Percentiles rank a stretch among this genome's conserved stretches.
These are phyloP conservation scores for Furnarius figulus DNA, from an alignment of 2,113 vertebrate species.

Conservation along the genomic window DNA sequence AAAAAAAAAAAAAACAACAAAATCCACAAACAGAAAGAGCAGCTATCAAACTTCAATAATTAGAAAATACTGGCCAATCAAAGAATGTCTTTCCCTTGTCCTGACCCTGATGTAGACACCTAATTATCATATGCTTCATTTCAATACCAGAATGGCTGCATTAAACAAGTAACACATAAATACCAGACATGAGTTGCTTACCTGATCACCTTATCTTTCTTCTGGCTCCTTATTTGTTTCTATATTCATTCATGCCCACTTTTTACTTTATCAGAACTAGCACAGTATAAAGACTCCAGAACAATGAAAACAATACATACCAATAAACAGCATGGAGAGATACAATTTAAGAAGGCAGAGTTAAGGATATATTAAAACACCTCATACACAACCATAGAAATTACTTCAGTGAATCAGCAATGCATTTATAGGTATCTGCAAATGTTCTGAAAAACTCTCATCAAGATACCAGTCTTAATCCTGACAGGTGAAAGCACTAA, in stretches of 20 bases:
- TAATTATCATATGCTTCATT: neutral
- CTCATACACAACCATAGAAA: neutral
- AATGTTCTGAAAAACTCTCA: neutral
- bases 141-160: neutral
- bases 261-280: neutral
- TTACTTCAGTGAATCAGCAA: neutral
- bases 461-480: neutral
- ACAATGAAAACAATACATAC: neutral
- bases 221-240: neutral
- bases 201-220: neutral
- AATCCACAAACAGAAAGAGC: neutral
- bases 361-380: neutral
- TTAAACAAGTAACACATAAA: neutral
- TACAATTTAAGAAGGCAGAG: neutral
- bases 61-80: neutral
- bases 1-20: neutral
- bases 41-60: neutral
- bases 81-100: neutral
- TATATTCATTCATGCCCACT: neutral
- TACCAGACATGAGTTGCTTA: neutral
- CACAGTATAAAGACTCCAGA: neutral
- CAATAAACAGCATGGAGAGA: neutral
- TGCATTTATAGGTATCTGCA: accelerated
- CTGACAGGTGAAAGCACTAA: neutral
- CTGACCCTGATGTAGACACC: neutral